Percentiles rank a stretch among this genome's conserved stretches.
Evolutionary conservation across 2,113 vertebrate genomes (phyloP).

Genomic region (Prochilodus magdalenae): DNA sequence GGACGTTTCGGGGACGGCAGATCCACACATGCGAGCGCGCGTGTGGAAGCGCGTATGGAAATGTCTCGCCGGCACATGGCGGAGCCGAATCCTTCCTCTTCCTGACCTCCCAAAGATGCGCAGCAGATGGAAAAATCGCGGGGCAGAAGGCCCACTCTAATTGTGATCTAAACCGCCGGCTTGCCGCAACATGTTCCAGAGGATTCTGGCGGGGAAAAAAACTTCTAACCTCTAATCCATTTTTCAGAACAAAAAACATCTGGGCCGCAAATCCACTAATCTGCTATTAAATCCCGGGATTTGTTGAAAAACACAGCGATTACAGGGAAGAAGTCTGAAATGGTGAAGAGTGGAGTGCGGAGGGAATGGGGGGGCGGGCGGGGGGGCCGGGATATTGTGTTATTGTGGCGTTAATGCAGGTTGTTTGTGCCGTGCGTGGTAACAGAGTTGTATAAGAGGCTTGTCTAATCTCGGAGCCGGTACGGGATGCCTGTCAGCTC

Average conservation of each 20-base stretch:
- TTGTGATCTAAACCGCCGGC: constrained; percentile 83
- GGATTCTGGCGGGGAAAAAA: constrained; percentile 88
- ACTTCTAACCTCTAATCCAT: constrained; percentile 98
- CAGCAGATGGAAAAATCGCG: constrained; percentile 88
- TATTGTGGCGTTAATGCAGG: constrained; percentile 91
- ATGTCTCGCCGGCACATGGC: too few relatives aligned
- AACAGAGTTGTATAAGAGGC: constrained; percentile 91
- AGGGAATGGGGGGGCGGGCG: not conserved
- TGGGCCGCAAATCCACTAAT: constrained; percentile 98
- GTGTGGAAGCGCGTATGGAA: not conserved
- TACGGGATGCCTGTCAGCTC: constrained; percentile 84
- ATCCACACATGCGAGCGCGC: not conserved
- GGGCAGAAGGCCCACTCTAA: constrained; percentile 83
- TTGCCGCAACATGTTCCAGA: constrained; percentile 84
- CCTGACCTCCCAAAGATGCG: constrained; percentile 81
- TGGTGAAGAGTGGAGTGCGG: constrained; percentile 81
- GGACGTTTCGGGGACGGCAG: not conserved
- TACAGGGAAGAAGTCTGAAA: constrained; percentile 93
- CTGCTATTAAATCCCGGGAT: constrained; percentile 98
- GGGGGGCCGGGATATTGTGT: constrained; percentile 55
- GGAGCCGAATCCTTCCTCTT: constrained; percentile 69
- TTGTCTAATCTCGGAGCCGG: constrained; percentile 97
- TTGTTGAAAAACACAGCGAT: constrained; percentile 99
- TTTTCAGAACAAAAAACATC: constrained; percentile 99
- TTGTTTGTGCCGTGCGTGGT: constrained; percentile 94